phyloP scores from a whole-genome alignment of 2,888 invertebrate genomes.

The Ophioninae sp. region DNA sequence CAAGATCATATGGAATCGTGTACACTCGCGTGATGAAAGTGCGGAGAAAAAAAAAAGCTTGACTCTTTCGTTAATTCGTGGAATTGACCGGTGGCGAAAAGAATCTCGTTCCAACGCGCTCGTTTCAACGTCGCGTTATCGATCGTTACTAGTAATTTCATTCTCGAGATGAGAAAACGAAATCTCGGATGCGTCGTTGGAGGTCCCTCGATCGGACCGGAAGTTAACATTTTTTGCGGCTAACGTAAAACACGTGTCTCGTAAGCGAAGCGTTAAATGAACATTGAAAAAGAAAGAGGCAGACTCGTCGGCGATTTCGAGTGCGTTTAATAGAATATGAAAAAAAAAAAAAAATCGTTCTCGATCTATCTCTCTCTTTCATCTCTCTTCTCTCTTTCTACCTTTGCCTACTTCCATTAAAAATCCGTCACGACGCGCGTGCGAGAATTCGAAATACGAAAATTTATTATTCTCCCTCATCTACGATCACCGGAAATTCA shows the following conservation, averaged over 20 bases:
- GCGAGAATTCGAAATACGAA: slow-evolving; percentile 26
- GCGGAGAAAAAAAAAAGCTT: no score
- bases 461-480: slow-evolving; percentile 18
- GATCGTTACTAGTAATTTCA: not conserved
- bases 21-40: not conserved
- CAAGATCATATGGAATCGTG: not conserved
- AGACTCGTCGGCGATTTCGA: not conserved
- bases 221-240: not conserved
- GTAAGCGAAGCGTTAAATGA: slow-evolving; percentile 26
- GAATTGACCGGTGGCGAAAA: not conserved
- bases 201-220: not conserved
- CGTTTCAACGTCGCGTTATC: not conserved
- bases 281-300: not conserved
- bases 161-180: not conserved
- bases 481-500: slow-evolving; percentile 21
- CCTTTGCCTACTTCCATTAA: not conserved
- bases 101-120: not conserved
- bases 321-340: slow-evolving; percentile 11
- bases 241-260: not conserved
- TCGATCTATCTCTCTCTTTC: not conserved
- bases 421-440: slow-evolving; percentile 5
- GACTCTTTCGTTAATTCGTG: not conserved
- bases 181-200: not conserved
- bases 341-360: not conserved
- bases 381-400: not conserved